Base-by-base conservation (phyloP, 1,140 invertebrate genomes). In the Lucilia cuprina region DNA sequence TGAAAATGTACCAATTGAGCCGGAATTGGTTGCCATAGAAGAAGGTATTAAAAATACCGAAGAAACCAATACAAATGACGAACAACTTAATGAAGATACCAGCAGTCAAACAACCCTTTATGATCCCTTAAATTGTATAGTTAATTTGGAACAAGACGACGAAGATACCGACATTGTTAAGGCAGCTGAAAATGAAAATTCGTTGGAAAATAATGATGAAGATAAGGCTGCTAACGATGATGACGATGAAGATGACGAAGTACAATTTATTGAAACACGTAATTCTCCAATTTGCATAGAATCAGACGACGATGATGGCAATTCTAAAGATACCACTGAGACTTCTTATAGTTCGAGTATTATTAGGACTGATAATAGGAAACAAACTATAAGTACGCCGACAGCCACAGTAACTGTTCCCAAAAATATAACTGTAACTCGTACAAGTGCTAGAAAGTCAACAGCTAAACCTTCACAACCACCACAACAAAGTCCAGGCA, bases 251-350 rank as follows among this genome's bases (percentile, higher is more conserved):
- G 84, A 85, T 49, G 84, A 85, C 65, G 84, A 83, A 13, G 84
- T 83, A 14, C 74, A 82, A 35, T 82, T 85, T 21, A 77, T 85
- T 8, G 84, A 85, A 50, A 74, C 75, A 1, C 84, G 82, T 9
- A 82, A 83, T 50, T 85, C 84, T 7, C 84, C 84, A 13, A 85
- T 85, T 77, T 83, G 84, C 21, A 78, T 85, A 17, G 84, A 85
- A 50, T 83, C 84, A 13, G 84, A 85, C 41, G 82, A 83, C 17
- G 84, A 85, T 4, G 74, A 83, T 19, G 82, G 2, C 35, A 2
- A 17, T 4, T 55, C 49, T 7, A 49, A 82, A 1, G 55, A 47
- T 47, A 25, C 50, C 12, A n/a, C 17, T 5, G 25, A 82, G 30
- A 30, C 35, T 19, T n/a, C 35, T 14, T 35, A 47, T 2, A 47